phyloP scores from a whole-genome alignment of 1,140 invertebrate genomes.

The Lethocerus indicus region DNA sequence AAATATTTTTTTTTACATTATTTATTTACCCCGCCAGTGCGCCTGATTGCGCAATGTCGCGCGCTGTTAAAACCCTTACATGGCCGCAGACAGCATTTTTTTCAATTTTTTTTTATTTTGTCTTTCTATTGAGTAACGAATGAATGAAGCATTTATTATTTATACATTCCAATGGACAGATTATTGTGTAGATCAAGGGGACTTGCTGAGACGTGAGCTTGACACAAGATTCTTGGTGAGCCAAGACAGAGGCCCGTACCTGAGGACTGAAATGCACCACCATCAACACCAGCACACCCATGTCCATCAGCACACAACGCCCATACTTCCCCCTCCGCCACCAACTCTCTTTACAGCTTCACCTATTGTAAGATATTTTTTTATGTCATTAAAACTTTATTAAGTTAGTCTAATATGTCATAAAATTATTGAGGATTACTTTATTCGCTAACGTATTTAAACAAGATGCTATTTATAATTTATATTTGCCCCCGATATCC shows the following conservation, averaged over 20 bases:
- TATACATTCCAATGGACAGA: too few species aligned
- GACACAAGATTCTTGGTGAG: conserved; percentile 77
- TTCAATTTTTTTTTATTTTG: neutral
- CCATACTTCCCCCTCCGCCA: conserved; percentile 34
- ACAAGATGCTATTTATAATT: too few species aligned
- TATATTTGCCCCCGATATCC: too few species aligned
- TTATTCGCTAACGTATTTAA: too few species aligned
- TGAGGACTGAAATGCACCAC: conserved; percentile 75
- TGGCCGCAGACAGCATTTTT: neutral
- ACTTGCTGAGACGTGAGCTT: conserved; percentile 75
- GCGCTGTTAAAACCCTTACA: too few species aligned
- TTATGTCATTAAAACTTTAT: too few species aligned
- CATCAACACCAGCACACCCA: conserved; percentile 84
- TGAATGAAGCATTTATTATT: neutral
- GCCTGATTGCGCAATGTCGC: too few species aligned
- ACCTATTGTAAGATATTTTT: conserved; percentile 12
- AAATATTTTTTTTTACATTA: too few species aligned
- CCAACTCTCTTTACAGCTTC: conserved; percentile 39
- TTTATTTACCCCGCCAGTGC: too few species aligned
- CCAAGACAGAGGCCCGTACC: conserved; percentile 46
- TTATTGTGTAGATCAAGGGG: conserved; percentile 49
- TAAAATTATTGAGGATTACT: too few species aligned
- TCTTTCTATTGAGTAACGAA: neutral
- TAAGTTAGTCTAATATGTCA: too few species aligned
- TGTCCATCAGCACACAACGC: conserved; percentile 67